Evolutionary conservation across 1,140 invertebrate genomes (phyloP), one percentile per base, ranked within the genome.

Genomic region (Mactra quadrangularis): DNA sequence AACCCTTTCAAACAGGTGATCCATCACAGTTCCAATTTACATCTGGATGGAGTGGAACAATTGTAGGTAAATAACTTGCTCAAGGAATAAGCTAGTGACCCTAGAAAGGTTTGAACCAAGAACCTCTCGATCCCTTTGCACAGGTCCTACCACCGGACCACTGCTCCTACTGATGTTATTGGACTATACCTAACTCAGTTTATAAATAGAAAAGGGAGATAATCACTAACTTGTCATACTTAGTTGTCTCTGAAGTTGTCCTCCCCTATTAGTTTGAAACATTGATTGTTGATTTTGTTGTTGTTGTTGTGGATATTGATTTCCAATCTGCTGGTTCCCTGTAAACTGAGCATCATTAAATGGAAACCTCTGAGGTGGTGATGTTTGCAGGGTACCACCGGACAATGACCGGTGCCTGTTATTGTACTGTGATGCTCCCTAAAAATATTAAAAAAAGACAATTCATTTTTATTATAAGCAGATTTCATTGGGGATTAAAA

Each of bases 341-440:
- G 79, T 3, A 60, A 86, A 89, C 74, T 89, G 89, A n/a, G 50
- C 66, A 9, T 88, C 89, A 13, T 84, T 85, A 57, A 89, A 90
- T 68, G 89, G 87, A 82, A 90, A 91, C 27, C 85, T 81, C 19
- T 82, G 72, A 27, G 53, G 84, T n/a, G 55, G 77, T n/a, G 86
- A 84, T 31, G 84, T 88, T 47, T 87, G 85, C 33, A 88, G 57
- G 1, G 87, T 85, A 45, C 87, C 89, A n/a, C 90, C 89, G 27
- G 90, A 91, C 29, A 91, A 79, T 11, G 88, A 88, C 19, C 90
- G 75, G 60, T 90, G 87, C 25, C 90, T 57, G 50, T 88, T 87
- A 55, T 78, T 85, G 57, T 87, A 89, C 83, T 90, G 90, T 35
- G 57, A 72, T 15, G 72, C 68, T 15, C 79, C 79, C 90, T 90